Evolutionary conservation across 2,113 vertebrate species (phyloP).

Genomic region (Cynoglossus semilaevis): DNA sequence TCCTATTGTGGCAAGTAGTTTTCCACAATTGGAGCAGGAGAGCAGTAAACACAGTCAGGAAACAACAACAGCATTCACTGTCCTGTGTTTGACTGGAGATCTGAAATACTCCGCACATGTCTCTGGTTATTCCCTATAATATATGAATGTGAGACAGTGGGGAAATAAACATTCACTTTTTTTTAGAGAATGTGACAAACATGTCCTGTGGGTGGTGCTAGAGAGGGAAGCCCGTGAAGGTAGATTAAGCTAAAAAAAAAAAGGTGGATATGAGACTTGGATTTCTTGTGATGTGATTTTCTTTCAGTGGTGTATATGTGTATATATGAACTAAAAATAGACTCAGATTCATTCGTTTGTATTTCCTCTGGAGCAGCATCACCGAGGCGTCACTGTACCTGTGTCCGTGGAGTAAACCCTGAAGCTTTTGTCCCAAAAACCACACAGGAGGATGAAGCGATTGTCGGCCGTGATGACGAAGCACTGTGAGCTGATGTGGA

Average conservation of each 20-base stretch:
- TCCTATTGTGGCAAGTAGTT: background rate
- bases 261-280: too few species aligned
- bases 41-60: background rate
- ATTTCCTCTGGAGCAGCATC: background rate
- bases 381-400: slow-evolving; percentile 72
- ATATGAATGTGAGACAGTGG: background rate
- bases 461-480: slow-evolving; percentile 95
- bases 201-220: slow-evolving; percentile 50
- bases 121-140: background rate
- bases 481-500: slow-evolving; percentile 93
- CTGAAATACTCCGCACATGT: background rate
- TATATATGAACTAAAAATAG: too few species aligned
- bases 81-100: background rate
- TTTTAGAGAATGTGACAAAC: background rate
- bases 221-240: slow-evolving; percentile 37
- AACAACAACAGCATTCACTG: slow-evolving; percentile 1
- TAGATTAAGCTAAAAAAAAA: slow-evolving; percentile 1
- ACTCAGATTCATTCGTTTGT: too few species aligned
- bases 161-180: background rate
- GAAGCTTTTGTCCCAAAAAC: slow-evolving; percentile 99
- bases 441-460: slow-evolving; percentile 92
- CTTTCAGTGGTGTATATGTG: too few species aligned
- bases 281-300: too few species aligned
- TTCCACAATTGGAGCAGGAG: background rate
- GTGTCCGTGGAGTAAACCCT: slow-evolving; percentile 94